Conservation (phyloP, 2,888 invertebrate genomes). For the Fragum sueziense region DNA sequence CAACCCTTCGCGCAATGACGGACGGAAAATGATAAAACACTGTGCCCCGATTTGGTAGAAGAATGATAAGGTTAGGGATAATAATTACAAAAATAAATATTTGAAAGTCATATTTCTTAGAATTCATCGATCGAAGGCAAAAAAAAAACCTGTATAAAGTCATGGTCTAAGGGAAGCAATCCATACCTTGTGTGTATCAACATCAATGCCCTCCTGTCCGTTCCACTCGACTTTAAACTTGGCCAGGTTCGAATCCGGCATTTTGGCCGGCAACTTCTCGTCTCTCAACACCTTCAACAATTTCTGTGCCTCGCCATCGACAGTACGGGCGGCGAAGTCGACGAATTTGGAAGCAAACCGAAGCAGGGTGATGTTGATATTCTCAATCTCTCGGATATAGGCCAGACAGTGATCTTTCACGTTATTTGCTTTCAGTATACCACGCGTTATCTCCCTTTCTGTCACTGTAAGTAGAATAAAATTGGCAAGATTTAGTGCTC, state of each 20-base stretch:
- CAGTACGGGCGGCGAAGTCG: constrained; percentile 89
- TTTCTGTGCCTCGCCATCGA: constrained; percentile 96
- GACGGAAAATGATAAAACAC: too few species aligned
- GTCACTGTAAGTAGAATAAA: too few species aligned
- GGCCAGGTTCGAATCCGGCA: constrained; percentile 70
- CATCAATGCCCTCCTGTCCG: constrained; percentile 93
- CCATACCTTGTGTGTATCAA: constrained; percentile 88
- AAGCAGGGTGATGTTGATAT: constrained; percentile 97
- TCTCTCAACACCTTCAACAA: constrained; percentile 94
- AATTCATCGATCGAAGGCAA: too few species aligned
- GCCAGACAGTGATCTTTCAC: constrained; percentile 97
- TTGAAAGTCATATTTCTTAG: too few species aligned
- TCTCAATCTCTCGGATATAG: constrained; percentile 96
- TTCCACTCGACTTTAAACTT: constrained; percentile 95
- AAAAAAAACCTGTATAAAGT: too few species aligned
- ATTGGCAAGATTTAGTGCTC: too few species aligned
- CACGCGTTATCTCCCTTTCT: constrained; percentile 98
- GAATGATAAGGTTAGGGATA: too few species aligned
- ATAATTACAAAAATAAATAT: too few species aligned
- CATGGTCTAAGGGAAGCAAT: constrained; percentile 11
- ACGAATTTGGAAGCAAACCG: constrained; percentile 92
- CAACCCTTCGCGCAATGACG: too few species aligned
- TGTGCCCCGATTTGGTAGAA: too few species aligned
- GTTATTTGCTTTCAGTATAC: constrained; percentile 95
- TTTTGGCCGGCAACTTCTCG: constrained; percentile 89